These are phyloP conservation scores for Chirona hameri DNA, from an alignment of 2,888 invertebrate species.

Conservation along the genomic window DNA sequence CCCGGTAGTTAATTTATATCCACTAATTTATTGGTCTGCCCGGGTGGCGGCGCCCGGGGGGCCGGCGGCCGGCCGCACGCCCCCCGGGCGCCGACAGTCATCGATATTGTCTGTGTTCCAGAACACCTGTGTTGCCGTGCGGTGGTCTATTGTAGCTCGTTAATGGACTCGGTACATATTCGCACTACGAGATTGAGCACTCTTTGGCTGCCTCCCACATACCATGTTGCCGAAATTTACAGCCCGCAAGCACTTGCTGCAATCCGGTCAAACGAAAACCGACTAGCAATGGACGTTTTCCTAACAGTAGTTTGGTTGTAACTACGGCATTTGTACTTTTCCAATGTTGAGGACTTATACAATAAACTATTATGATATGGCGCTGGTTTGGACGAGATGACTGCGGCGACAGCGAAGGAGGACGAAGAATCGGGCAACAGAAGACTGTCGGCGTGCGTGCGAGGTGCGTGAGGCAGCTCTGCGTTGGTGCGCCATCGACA, in stretches of 20 bases:
- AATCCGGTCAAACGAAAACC: constrained; percentile 1
- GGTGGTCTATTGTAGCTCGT: constrained; percentile 25
- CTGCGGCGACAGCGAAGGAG: background rate
- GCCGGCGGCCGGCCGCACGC: background rate
- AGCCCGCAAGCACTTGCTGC: background rate
- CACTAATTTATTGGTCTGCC: constrained; percentile 10
- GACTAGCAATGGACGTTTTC: constrained; percentile 30
- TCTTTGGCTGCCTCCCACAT: constrained; percentile 12
- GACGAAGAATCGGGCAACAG: background rate
- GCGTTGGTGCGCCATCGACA: background rate
- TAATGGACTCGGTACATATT: constrained; percentile 1
- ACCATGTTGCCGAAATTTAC: constrained; percentile 5
- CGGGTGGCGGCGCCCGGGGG: background rate
- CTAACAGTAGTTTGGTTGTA: constrained; percentile 47
- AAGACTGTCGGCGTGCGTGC: background rate
- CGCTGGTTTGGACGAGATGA: background rate
- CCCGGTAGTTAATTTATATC: constrained; percentile 26
- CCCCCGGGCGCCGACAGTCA: background rate
- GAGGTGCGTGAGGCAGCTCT: background rate
- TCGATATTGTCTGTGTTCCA: constrained; percentile 25
- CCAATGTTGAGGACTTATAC: constrained; percentile 59
- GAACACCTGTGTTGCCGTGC: constrained; percentile 12
- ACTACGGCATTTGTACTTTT: constrained; percentile 62
- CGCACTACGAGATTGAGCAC: background rate
- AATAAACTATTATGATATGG: constrained; percentile 51